Evolutionary conservation across 2,888 invertebrate species (phyloP).

Genomic region (Alcis repandata): DNA sequence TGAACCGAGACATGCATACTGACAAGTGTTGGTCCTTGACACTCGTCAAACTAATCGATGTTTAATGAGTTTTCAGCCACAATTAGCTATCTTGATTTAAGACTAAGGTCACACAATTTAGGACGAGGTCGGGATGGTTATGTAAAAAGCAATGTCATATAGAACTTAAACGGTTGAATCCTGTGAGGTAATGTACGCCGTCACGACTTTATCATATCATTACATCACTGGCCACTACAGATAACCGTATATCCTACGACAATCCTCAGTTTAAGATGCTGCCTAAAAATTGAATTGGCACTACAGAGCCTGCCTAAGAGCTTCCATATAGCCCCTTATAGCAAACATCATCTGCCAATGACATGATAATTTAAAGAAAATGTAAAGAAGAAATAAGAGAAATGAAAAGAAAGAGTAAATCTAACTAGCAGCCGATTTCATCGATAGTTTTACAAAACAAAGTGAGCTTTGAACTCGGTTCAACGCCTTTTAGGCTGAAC

Average conservation of each 20-base stretch:
- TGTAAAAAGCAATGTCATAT: conserved; percentile 9
- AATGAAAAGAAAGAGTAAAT: no score
- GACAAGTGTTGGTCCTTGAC: conserved; percentile 2
- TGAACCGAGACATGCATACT: neutral
- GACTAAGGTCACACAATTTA: conserved; percentile 8
- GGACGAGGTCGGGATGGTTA: conserved; percentile 4
- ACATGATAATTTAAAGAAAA: no score
- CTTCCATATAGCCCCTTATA: no score
- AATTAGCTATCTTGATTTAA: neutral
- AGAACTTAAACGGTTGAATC: neutral
- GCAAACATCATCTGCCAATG: no score
- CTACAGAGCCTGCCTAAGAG: no score
- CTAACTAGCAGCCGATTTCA: no score
- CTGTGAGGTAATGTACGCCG: conserved; percentile 2
- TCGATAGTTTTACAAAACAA: no score
- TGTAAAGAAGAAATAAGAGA: no score
- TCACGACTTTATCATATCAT: neutral
- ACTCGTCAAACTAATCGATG: neutral
- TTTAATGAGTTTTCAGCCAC: conserved; percentile 12
- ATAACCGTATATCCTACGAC: neutral
- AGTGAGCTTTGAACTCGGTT: no score
- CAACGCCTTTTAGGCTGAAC: no score
- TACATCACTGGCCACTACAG: neutral
- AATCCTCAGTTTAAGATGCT: no score
- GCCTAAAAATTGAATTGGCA: no score